These are phyloP conservation scores for Andinoacara biseriatus DNA, from an alignment of 2,113 vertebrate species.

Conservation along the genomic window DNA sequence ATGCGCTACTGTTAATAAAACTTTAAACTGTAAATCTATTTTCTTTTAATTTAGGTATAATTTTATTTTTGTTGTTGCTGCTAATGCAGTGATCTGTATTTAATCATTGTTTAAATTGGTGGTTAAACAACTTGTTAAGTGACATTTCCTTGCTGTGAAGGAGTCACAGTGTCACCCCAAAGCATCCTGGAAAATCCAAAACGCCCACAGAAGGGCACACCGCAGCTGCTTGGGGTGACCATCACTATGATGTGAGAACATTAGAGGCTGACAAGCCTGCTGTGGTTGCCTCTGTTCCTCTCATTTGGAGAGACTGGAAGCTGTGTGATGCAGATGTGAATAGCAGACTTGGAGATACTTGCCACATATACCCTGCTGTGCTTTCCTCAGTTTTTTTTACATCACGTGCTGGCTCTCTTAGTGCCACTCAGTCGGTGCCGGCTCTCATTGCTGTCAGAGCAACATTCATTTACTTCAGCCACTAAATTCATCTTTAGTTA, in stretches of 20 bases:
- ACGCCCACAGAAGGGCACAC: conserved; percentile 20
- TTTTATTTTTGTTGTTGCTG: neutral
- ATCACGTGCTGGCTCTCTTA: conserved; percentile 26
- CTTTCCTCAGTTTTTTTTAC: conserved; percentile 8
- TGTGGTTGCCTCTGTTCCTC: conserved; percentile 59
- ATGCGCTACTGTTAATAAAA: no score
- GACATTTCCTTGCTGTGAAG: neutral
- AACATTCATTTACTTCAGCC: conserved; percentile 42
- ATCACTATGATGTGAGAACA: conserved; percentile 65
- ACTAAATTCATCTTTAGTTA: conserved; percentile 52
- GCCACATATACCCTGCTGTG: conserved; percentile 36
- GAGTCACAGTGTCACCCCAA: conserved; percentile 11
- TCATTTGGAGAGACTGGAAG: conserved; percentile 53
- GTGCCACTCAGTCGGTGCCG: conserved; percentile 31
- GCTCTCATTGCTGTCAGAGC: conserved; percentile 20
- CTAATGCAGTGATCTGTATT: neutral
- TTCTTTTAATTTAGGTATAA: no score
- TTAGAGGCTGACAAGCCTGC: conserved; percentile 49
- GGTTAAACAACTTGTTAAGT: neutral
- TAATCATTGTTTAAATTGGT: neutral
- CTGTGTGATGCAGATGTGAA: conserved; percentile 55
- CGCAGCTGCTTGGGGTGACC: conserved; percentile 40
- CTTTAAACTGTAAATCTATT: no score
- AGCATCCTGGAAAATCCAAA: conserved; percentile 36
- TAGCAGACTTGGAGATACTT: conserved; percentile 55